Conservation (phyloP, 2,113 vertebrate species). For the Miniopterus natalensis region DNA sequence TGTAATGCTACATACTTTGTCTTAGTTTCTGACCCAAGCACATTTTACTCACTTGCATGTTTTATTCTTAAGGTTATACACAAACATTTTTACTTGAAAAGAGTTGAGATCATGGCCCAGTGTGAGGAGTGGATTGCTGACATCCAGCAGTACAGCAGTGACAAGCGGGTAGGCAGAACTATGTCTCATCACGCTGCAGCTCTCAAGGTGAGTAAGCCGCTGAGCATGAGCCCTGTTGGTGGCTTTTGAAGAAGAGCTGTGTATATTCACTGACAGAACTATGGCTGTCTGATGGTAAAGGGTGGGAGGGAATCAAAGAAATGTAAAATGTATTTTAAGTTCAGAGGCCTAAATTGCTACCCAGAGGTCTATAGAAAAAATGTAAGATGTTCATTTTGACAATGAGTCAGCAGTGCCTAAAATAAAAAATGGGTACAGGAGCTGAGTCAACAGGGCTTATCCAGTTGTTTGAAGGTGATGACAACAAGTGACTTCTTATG, state of each 20-base stretch:
- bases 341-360: neutral
- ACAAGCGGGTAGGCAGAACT: conserved; percentile 98
- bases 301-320: neutral
- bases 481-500: neutral
- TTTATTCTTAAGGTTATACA: conserved; percentile 94
- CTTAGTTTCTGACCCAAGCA: neutral
- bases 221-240: too few species aligned
- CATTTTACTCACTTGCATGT: neutral
- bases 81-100: conserved; percentile 99
- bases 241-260: neutral
- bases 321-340: neutral
- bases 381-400: neutral
- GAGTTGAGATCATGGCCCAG: conserved; percentile 97
- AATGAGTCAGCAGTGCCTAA: neutral
- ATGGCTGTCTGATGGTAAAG: neutral
- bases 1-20: neutral
- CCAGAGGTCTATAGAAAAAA: neutral
- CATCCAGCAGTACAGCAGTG: conserved; percentile 99
- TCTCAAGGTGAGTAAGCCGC: conserved; percentile 92
- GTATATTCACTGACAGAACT: neutral
- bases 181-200: conserved; percentile 99
- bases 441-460: neutral
- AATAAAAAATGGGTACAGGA: neutral
- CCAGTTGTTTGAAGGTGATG: neutral
- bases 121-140: conserved; percentile 99